phyloP scores from a whole-genome alignment of 2,797 vertebrate species.

The Manis crassicaudata region DNA sequence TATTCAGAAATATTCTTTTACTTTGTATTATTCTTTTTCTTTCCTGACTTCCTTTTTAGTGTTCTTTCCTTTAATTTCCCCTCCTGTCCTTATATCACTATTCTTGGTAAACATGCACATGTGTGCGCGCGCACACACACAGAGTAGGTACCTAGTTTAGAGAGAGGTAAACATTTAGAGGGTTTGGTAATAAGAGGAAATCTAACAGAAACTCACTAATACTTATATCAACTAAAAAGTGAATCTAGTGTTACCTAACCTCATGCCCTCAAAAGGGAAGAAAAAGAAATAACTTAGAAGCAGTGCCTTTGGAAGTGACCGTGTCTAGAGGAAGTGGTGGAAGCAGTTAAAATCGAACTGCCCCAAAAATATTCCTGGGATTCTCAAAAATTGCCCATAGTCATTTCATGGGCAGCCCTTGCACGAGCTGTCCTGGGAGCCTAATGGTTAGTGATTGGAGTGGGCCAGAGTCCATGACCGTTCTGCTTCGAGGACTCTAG shows the following conservation, averaged over 20 bases:
- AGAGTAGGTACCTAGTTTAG: neutral
- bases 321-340: neutral
- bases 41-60: neutral
- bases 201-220: neutral
- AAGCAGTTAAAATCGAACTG: neutral
- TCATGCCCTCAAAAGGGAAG: neutral
- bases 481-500: constrained; percentile 59
- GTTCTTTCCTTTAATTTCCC: neutral
- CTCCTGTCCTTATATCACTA: neutral
- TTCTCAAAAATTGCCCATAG: neutral
- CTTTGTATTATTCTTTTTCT: neutral
- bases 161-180: constrained; percentile 1
- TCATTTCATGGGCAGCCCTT: neutral
- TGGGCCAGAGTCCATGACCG: neutral
- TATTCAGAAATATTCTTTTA: neutral
- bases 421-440: neutral
- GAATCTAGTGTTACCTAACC: neutral
- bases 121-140: neutral
- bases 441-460: constrained; percentile 56
- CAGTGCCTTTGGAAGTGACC: neutral
- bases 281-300: neutral
- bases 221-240: neutral
- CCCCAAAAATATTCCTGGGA: neutral
- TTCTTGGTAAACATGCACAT: neutral
- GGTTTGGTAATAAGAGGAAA: constrained; percentile 17